Evolutionary conservation across 2,113 vertebrate genomes (phyloP), one percentile per base, ranked within the genome.

Genomic region (Gymnogyps californianus): DNA sequence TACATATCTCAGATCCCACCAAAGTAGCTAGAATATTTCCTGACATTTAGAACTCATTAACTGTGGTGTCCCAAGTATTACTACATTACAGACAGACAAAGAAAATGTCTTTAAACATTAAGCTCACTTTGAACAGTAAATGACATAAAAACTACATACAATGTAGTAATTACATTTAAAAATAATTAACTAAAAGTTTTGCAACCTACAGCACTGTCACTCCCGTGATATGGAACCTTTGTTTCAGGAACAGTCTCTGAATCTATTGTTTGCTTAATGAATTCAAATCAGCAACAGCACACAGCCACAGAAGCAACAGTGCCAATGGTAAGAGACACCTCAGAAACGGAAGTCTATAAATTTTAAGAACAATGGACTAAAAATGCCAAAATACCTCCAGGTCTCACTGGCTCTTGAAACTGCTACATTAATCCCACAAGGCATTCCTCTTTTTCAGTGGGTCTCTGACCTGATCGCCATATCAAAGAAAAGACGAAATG

Each of bases 231-330:
- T 0, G 7, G 36, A 95, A 79, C 80, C 65, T 69, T 52, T 77
- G 58, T 90, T 90, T 80, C 67, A 85, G 20, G 42, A 95, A 90
- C n/a, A 81, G 84, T 57, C 49, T 91, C 74, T 25, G 42, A 83
- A 78, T 59, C 59, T 67, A 74, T 49, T 57, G 65, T 89, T 85
- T 72, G 26, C 54, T 84, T 77, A 91, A 94, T 61, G 36, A 85
- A 95, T 76, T 85, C 93, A 93, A 90, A 87, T 95, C 83, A 85
- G 76, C 65, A 90, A 70, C 59, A 38, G 58, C 83, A 88, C n/a
- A 89, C 59, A 93, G 46, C 22, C 69, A 75, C 58, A 57, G 46
- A 80, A 67, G 54, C 55, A 86, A 66, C 13, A 58, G 64, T 58
- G 42, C 58, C 79, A 95, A 70, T 24, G 51, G 69, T 64, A 84